Evolutionary conservation across 2,113 vertebrate genomes (phyloP).

Genomic region (Platycercus adscitus): DNA sequence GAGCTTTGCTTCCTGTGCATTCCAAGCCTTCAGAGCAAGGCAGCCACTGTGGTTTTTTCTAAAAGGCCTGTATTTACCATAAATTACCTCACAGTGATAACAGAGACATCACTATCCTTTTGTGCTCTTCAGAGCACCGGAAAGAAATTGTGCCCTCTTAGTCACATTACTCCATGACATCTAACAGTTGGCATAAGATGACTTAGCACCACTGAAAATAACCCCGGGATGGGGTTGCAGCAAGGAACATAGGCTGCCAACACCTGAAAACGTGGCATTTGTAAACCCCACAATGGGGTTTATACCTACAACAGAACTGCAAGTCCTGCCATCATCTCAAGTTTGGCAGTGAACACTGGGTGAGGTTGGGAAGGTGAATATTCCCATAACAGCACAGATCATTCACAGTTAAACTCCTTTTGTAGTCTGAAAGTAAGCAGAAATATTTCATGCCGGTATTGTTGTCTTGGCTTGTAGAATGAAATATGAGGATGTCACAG

Average conservation of each 20-base stretch:
- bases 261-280: background rate
- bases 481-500: background rate
- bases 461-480: background rate
- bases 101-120: background rate
- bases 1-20: conserved; percentile 5
- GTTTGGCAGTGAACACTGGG: background rate
- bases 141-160: background rate
- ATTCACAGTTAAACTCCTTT: background rate
- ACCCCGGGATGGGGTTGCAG: background rate
- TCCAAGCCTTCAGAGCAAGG: background rate
- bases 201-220: conserved; percentile 29
- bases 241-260: background rate
- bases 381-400: accelerated
- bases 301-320: background rate
- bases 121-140: background rate
- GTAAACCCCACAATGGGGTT: background rate
- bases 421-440: background rate
- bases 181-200: background rate
- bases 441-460: background rate
- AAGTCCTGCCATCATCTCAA: background rate
- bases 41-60: background rate
- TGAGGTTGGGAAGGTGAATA: background rate
- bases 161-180: background rate
- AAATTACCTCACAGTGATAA: background rate
- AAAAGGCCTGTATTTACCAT: background rate